Evolutionary conservation across 2,888 invertebrate species (phyloP).

Genomic region (Acanthacorydalis orientalis): DNA sequence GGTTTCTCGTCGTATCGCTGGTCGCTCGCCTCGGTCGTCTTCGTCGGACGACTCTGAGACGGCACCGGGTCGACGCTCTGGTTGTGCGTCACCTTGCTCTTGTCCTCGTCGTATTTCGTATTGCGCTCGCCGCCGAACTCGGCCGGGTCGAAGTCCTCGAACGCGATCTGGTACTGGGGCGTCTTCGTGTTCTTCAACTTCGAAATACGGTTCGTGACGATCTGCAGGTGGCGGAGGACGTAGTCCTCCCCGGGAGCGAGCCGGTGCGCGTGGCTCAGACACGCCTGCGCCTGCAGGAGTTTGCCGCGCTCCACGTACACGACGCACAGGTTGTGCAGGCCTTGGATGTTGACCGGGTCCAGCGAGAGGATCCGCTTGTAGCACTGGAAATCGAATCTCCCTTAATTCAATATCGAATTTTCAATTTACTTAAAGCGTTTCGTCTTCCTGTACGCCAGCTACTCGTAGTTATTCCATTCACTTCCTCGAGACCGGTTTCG

Average conservation of each 20-base stretch:
- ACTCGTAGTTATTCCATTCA: no score
- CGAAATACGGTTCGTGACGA: conserved; percentile 56
- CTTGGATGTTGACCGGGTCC: conserved; percentile 85
- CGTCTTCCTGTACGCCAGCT: no score
- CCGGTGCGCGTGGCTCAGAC: conserved; percentile 61
- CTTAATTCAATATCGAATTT: background rate
- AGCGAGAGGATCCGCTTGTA: conserved; percentile 74
- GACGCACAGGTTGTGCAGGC: conserved; percentile 89
- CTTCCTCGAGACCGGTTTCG: no score
- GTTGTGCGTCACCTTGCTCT: conserved; percentile 23
- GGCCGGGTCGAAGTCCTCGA: conserved; percentile 22
- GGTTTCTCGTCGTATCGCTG: conserved; percentile 26
- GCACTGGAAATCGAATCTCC: conserved; percentile 41
- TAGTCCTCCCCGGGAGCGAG: conserved; percentile 85
- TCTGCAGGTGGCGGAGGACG: conserved; percentile 74
- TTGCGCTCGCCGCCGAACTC: conserved; percentile 21
- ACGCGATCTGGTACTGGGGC: conserved; percentile 20
- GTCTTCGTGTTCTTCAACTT: conserved; percentile 21
- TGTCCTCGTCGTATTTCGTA: conserved; percentile 10
- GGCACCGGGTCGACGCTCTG: conserved; percentile 24
- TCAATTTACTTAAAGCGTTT: no score
- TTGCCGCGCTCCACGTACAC: conserved; percentile 86
- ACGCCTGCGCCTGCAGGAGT: conserved; percentile 67
- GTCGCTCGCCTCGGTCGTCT: conserved; percentile 12
- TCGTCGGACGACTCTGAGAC: conserved; percentile 12